These are phyloP conservation scores for Tenthredo livida DNA, from an alignment of 2,888 invertebrate genomes.

Conservation along the genomic window DNA sequence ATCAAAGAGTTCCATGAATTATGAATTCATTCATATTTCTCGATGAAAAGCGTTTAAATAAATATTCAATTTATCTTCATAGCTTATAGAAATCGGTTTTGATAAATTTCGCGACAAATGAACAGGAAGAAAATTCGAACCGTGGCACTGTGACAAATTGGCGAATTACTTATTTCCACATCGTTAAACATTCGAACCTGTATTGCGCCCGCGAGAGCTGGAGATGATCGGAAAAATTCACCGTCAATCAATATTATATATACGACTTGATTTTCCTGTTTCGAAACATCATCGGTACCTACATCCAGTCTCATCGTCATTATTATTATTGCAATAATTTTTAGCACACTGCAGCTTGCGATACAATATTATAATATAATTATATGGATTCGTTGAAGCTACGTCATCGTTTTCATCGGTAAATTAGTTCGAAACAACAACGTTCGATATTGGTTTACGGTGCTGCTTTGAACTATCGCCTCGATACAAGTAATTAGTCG, in stretches of 20 bases:
- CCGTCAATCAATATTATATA: not conserved
- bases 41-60: not conserved
- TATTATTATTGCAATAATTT: not conserved
- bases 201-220: not conserved
- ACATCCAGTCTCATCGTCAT: not conserved
- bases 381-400: not conserved
- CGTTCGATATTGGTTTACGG: not conserved
- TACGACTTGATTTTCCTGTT: conserved; percentile 32
- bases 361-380: not conserved
- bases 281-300: not conserved
- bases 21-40: not conserved
- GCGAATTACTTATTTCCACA: conserved; percentile 21
- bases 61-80: not conserved
- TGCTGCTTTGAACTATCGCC: not conserved
- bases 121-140: not conserved
- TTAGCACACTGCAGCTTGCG: not conserved
- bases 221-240: conserved; percentile 26
- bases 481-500: conserved; percentile 16
- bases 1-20: no score
- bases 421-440: conserved; percentile 26
- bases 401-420: conserved; percentile 15
- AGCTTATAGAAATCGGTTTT: not conserved
- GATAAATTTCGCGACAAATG: not conserved
- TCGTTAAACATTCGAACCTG: conserved; percentile 34
- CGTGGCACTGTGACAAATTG: conserved; percentile 1